Base-by-base conservation (phyloP, 2,888 invertebrate genomes). In the Sinhomidia bicolor region DNA sequence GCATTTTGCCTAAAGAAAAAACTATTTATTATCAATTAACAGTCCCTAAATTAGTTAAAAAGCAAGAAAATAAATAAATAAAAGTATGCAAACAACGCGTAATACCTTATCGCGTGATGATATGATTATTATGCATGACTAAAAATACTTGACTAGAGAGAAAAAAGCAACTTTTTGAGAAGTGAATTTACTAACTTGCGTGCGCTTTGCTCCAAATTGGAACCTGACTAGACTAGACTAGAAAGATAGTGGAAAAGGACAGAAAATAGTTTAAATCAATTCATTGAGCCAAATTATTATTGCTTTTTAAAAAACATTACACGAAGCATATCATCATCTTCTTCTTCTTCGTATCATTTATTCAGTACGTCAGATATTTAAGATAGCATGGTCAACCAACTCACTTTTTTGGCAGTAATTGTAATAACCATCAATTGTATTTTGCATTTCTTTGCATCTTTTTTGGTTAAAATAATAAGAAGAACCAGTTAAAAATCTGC, bases 1-100 rank as follows among this genome's bases (percentile, higher is more conserved):
- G 2, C 17, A n/a, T 32, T 68, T 68, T 68, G 36, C 68, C 62
- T n/a, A n/a, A n/a, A 65, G 32, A 65, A 60, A 57, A 68, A 68
- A 36, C 17, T 32, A 32, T 23, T 20, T 36, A 68, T 23, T 36
- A 68, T 36, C 36, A 36, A 23, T 36, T 68, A 68, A 29, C 29
- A 65, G 68, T 17, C 32, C 9, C 23, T 36, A 68, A 68, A 36
- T 68, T 36, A 36, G 57, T 14, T 57, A 12, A 57, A 57, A 57
- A 20, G 29, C 29, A 57, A 20, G 12, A n/a, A n/a, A 60, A 62
- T 10, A 62, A 29, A 57, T 23, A 6, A 57, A 57, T 20, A 57
- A 17, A n/a, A 57, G 20, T 57, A n/a, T 23, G 2, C 20, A 7
- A 57, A 57, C n/a, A 17, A 20, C 7, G n/a, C 23, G 6, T 1